Evolutionary conservation across 2,113 vertebrate genomes (phyloP).

Genomic region (Carlito syrichta): DNA sequence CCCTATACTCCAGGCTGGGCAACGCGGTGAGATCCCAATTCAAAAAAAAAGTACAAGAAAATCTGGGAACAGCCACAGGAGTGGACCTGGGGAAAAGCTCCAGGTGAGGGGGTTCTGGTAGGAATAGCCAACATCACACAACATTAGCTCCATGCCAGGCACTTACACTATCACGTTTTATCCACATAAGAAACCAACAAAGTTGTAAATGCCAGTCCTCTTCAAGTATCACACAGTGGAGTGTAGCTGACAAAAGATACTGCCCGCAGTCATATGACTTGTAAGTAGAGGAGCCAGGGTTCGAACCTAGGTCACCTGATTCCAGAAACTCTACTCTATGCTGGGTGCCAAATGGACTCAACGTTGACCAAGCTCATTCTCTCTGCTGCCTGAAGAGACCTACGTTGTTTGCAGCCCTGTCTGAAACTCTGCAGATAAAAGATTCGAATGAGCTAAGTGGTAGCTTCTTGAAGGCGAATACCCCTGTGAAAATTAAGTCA

Average conservation of each 20-base stretch:
- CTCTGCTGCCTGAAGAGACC: too few species aligned
- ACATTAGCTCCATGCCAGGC: neutral
- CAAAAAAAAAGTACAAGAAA: neutral
- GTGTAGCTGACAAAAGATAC: too few species aligned
- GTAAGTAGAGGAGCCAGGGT: neutral
- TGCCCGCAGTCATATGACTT: too few species aligned
- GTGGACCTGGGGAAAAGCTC: neutral
- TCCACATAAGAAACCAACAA: neutral
- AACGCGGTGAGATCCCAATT: too few species aligned
- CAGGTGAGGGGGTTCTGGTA: neutral
- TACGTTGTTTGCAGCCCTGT: neutral
- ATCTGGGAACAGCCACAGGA: neutral
- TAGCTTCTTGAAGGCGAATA: neutral
- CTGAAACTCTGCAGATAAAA: neutral
- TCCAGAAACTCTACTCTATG: neutral
- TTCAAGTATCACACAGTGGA: too few species aligned
- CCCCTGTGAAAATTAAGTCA: neutral
- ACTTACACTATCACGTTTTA: fast-evolving
- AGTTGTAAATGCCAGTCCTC: neutral
- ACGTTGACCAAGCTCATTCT: neutral
- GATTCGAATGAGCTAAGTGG: neutral
- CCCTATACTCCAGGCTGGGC: too few species aligned
- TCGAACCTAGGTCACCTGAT: neutral
- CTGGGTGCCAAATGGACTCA: too few species aligned
- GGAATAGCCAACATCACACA: neutral